Base-by-base conservation (phyloP, 1,140 invertebrate species). In the Bicyclus anynana region DNA sequence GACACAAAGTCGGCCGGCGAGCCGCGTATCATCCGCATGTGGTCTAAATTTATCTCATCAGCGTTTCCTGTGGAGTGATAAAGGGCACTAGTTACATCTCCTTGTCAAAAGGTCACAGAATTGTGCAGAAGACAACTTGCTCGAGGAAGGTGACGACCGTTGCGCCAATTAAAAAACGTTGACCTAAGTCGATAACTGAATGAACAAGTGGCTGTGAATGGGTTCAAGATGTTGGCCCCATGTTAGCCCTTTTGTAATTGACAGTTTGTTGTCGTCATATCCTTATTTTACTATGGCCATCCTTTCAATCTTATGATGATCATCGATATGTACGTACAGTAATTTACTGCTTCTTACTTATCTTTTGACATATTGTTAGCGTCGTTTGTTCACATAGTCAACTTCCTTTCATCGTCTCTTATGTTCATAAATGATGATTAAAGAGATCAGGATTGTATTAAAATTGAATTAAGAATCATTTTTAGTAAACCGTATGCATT, bases 41-140 rank as follows among this genome's bases (percentile, higher is more conserved):
- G 51, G 62, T 73, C 65, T 74, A 72, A 73, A 70, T 72, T 69
- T 73, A 77, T 69, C 67, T 64, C 40, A 17, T 51, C 35, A 63
- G 46, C 50, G 58, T 76, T 80, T 77, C 76, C 76, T 80, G 65
- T 63, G 64, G 58, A 50, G 64, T 67, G 69, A 76, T 74, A 74
- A 77, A 65, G 55, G 63, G 35, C 49, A 65, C 16, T 75, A 66
- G 72, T 77, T 71, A 67, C 67, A 62, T 75, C 62, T 67, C 60
- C 52, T 38, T 59, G 57, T 50, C 72, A 72, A 72, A 70, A 70
- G 62, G n/a, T 29, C 33, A 38, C 18, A 20, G 1, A 44, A 53
- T 53, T 7, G 10, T 33, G 37, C 38, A 50, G 48, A 50, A 37
- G n/a, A 33, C 10, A 33, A 3, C 7, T 3, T 3, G 29, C 29